Evolutionary conservation across 2,113 vertebrate genomes (phyloP).

Genomic region (Seriola quinqueradiata): DNA sequence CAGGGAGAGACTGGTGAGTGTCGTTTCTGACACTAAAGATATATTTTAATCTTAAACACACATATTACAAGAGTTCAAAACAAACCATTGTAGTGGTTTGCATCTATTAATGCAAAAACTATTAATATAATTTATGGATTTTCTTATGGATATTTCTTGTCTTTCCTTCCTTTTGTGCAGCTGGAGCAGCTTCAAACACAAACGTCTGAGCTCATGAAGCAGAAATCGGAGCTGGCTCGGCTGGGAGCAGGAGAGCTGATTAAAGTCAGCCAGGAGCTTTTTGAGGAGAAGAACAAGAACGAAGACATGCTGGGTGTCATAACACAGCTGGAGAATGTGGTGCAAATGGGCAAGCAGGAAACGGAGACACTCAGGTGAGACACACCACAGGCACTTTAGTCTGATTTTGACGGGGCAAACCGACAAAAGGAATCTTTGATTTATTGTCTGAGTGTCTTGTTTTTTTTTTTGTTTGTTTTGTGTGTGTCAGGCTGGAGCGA

Average conservation of each 20-base stretch:
- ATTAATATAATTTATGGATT: not conserved
- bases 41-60: not conserved
- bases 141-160: not conserved
- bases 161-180: conserved; percentile 68
- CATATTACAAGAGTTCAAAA: not conserved
- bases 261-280: conserved; percentile 85
- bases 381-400: not conserved
- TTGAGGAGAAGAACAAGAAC: conserved; percentile 77
- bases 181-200: conserved; percentile 90
- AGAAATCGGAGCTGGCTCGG: conserved; percentile 87
- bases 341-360: conserved; percentile 79
- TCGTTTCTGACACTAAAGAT: not conserved
- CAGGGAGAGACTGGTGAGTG: conserved; percentile 92
- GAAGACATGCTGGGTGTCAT: conserved; percentile 66
- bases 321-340: conserved; percentile 65
- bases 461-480: not conserved
- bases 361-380: conserved; percentile 78
- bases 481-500: conserved; percentile 80
- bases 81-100: too few species aligned
- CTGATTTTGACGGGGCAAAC: not conserved
- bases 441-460: conserved; percentile 13
- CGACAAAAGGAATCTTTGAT: not conserved
- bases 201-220: conserved; percentile 86
- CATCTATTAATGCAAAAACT: not conserved
- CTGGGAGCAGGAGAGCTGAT: conserved; percentile 88